Base-by-base conservation (phyloP, 2,113 vertebrate genomes). In the Spea bombifrons region DNA sequence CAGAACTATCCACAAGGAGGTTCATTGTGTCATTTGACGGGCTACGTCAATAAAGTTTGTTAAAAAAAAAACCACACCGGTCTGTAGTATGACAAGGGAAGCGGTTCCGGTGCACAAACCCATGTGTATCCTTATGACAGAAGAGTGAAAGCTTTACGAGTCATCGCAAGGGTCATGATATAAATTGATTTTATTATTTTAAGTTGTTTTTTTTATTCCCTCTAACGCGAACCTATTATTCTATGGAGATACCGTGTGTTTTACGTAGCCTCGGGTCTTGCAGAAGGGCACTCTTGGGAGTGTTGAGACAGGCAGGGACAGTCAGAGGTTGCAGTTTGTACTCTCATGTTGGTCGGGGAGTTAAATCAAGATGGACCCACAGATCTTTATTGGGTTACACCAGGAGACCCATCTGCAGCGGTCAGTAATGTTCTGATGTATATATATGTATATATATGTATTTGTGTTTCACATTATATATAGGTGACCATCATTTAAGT, bases 171-270 rank as follows among this genome's bases (percentile, higher is more conserved):
- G 50, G 74, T 45, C 49, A 75, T 55, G 13, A 5, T 7, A 45
- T 15, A 48, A 53, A 7, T 53, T 7, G 50, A 53, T 8, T 7
- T 2, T 7, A 2, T 53, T 53, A 53, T 52, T 52, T 52, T 52
- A 2, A 2, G 1, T 1, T 0, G 50, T 52, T 52, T 52, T 12
- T 59, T 59, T 12, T 30, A 30, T 30, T 59, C 55, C 55, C 55
- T 59, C 9, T 13, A 12, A 8, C 55, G 9, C 12, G 15, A 12
- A 59, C 8, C 0, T 64, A 5, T 64, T 30, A 44, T 48, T 16
- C 43, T 12, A 80, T 80, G 78, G 78, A 80, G 12, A 12, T 74
- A 3, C 16, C 2, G 16, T 49, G 64, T 3, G 17, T 55, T 5
- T 30, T 68, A 0, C 52, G 53, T 45, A 73, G 78, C 16, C 52